These are phyloP conservation scores for Poecilobothrus nobilitatus DNA, from an alignment of 2,888 invertebrate species.

Conservation along the genomic window DNA sequence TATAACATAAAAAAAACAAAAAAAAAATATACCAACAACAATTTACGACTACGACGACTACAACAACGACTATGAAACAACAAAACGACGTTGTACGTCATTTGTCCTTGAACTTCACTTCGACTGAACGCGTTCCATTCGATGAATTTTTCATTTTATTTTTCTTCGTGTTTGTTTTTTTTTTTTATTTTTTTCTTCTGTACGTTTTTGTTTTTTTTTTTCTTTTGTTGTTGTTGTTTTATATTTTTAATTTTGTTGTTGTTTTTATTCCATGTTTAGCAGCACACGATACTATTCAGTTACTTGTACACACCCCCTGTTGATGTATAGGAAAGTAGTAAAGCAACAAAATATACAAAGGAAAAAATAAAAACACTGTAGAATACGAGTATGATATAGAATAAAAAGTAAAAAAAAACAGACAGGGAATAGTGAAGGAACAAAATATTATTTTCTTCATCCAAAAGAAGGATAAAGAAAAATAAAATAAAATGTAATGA, in stretches of 20 bases:
- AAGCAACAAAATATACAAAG: too few species aligned
- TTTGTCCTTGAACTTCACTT: slow-evolving; percentile 28
- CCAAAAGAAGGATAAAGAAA: too few species aligned
- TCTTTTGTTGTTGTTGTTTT: too few species aligned
- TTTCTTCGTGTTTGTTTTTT: neutral
- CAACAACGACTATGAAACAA: neutral
- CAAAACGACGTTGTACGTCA: slow-evolving; percentile 22
- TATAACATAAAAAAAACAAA: neutral
- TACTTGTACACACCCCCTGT: too few species aligned
- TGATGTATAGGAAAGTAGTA: too few species aligned
- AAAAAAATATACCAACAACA: neutral
- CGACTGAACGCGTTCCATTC: slow-evolving; percentile 23
- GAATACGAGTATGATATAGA: too few species aligned
- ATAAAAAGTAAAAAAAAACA: too few species aligned
- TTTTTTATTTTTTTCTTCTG: slow-evolving; percentile 34
- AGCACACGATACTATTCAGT: neutral
- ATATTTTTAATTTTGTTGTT: neutral
- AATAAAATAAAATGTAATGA: too few species aligned
- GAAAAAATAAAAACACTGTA: too few species aligned
- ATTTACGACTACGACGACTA: neutral
- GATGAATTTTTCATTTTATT: slow-evolving; percentile 9
- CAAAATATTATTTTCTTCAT: too few species aligned
- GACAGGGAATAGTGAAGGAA: too few species aligned
- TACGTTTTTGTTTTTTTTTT: too few species aligned
- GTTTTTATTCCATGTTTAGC: slow-evolving; percentile 3